A percentile compares a stretch with the other conserved stretches of the same genome.
These are phyloP conservation scores for Aselliscus stoliczkanus DNA, from an alignment of 2,797 vertebrate species.

Conservation along the genomic window DNA sequence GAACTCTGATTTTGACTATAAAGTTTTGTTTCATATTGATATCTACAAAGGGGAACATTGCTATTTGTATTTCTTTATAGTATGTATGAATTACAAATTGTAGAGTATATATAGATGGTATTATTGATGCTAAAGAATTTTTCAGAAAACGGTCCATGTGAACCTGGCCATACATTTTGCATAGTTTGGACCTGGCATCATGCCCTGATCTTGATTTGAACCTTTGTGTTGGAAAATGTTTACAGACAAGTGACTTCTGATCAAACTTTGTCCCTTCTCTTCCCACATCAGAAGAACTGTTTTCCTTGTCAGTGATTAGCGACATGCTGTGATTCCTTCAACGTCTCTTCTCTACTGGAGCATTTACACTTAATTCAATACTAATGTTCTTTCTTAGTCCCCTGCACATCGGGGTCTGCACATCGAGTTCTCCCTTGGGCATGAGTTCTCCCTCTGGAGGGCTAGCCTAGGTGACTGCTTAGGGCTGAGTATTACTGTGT, in stretches of 20 bases:
- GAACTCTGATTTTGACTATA: neutral
- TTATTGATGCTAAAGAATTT: neutral
- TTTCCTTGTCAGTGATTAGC: neutral
- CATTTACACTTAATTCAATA: neutral
- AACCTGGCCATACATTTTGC: neutral
- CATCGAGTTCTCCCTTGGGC: neutral
- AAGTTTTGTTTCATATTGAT: neutral
- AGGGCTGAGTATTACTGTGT: neutral
- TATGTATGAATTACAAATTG: neutral
- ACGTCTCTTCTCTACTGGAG: neutral
- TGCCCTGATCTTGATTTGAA: neutral
- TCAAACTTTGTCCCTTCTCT: neutral
- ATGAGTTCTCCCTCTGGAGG: neutral
- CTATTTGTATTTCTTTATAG: neutral
- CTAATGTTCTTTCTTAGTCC: neutral
- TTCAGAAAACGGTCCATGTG: neutral
- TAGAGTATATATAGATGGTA: neutral
- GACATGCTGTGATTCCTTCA: neutral
- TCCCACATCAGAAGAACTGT: neutral
- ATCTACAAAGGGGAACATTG: neutral
- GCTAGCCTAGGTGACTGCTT: neutral
- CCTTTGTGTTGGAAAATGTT: neutral
- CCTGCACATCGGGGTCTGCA: neutral
- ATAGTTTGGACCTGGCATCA: neutral
- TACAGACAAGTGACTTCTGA: neutral